Base-by-base conservation (phyloP, 2,888 invertebrate genomes). In the Conus canariensis region DNA sequence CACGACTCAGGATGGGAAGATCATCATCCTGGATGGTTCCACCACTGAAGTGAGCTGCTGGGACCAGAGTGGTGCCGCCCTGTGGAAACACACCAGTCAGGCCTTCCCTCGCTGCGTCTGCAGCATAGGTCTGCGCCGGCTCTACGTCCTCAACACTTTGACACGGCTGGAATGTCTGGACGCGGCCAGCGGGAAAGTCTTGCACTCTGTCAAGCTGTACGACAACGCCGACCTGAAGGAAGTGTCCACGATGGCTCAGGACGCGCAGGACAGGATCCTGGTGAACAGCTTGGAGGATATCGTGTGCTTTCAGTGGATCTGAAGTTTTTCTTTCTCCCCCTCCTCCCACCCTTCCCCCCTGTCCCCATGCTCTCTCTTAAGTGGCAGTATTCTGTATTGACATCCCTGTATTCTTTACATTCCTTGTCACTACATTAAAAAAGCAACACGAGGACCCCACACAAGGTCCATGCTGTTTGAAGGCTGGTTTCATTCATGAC, bases 1-100 rank as follows among this genome's bases (percentile, higher is more conserved):
- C 74, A 89, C 89, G 22, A 89, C 89, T 9, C 85, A 67, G 30
- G 89, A 89, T 22, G 89, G 89, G 8, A 89, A 89, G 59, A 89
- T 89, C 56, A 58, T 89, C 60, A 83, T 89, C 30, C 59, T 89
- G 58, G 89, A 89, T 12, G 89, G 56, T 58, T 45, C 67, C 9
- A 25, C 67, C 85, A 70, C 83, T 70, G 85, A 89, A 25, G 85
- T 89, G 25, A 85, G 89, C 56, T 89, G 89, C 59, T 89, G 89
- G 89, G 89, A 89, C 30, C 89, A 85, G 58, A 60, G 83, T 14
- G 89, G 89, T 6, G 30, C 30, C 7, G 5, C 59, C 56, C 16
- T 85, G 19, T 89, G 89, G 89, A 22, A 67, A 19, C 89, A 89
- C n/a, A 22, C 74, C 74, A 56, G 59, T 12, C 74, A 67, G 85